These are phyloP conservation scores for Drosophila seclusa DNA, from an alignment of 2,888 invertebrate species.

Conservation along the genomic window DNA sequence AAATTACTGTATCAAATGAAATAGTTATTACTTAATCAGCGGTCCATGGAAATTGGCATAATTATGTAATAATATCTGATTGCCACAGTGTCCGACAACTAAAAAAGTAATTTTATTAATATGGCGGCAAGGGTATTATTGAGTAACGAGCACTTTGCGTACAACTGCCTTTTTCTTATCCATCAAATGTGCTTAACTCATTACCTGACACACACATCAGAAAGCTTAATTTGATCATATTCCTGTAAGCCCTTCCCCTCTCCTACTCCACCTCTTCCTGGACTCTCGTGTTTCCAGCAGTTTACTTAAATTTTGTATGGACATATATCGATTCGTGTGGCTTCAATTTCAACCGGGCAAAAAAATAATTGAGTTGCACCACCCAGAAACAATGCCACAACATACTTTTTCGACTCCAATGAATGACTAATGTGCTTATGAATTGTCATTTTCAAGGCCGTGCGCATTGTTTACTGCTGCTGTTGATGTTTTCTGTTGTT, in stretches of 20 bases:
- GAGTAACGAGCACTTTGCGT: neutral
- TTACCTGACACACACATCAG: constrained; percentile 17
- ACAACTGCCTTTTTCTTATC: neutral
- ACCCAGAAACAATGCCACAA: constrained; percentile 31
- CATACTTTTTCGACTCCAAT: constrained; percentile 35
- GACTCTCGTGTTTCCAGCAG: neutral
- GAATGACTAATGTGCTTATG: constrained; percentile 64
- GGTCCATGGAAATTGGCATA: neutral
- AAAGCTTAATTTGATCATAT: constrained; percentile 6
- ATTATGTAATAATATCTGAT: neutral
- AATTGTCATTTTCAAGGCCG: constrained; percentile 46
- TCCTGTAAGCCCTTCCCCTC: neutral
- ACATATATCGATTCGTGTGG: constrained; percentile 25
- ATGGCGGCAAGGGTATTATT: neutral
- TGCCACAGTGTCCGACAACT: neutral
- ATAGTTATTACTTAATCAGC: neutral
- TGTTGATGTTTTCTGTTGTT: constrained; percentile 26
- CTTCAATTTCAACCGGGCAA: constrained; percentile 1
- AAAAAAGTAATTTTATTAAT: constrained; percentile 13
- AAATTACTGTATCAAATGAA: constrained; percentile 4
- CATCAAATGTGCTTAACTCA: constrained; percentile 12
- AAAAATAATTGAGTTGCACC: constrained; percentile 51
- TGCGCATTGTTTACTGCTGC: constrained; percentile 21
- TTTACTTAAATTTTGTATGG: constrained; percentile 8
- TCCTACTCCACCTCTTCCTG: neutral